Evolutionary conservation across 2,888 invertebrate species (phyloP).

Genomic region (Archaeoteleia sp.): DNA sequence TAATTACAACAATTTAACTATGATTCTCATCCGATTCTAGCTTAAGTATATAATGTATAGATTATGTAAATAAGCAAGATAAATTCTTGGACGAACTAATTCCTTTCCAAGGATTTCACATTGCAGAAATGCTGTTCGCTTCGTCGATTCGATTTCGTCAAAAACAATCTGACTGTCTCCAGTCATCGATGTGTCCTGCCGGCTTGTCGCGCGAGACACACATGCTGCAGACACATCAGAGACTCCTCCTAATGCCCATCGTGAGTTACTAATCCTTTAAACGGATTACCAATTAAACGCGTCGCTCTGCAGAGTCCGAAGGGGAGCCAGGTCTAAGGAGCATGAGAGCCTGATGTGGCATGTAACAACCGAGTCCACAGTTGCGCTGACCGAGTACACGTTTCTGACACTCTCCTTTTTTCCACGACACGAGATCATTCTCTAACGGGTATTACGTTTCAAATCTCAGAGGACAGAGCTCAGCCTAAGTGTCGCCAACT

Average conservation of each 20-base stretch:
- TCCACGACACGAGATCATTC: constrained; percentile 12
- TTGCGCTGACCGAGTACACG: constrained; percentile 10
- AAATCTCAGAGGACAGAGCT: constrained; percentile 21
- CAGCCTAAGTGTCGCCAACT: not conserved
- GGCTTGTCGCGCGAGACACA: constrained; percentile 27
- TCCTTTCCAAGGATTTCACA: not conserved
- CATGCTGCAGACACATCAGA: constrained; percentile 55
- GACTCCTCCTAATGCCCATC: constrained; percentile 71
- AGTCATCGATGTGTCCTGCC: constrained; percentile 25
- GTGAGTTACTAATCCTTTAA: constrained; percentile 74
- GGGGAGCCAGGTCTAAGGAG: constrained; percentile 30
- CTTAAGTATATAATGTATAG: no score
- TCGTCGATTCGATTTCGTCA: constrained; percentile 6
- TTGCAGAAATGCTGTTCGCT: not conserved
- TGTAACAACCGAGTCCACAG: constrained; percentile 24
- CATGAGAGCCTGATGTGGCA: constrained; percentile 24
- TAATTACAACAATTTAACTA: no score
- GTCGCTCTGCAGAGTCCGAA: constrained; percentile 56
- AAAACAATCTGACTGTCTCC: constrained; percentile 4
- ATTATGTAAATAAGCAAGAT: no score
- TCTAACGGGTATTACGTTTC: constrained; percentile 33
- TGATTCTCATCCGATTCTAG: no score
- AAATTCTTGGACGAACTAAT: not conserved
- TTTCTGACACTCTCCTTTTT: constrained; percentile 15
- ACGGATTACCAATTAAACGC: constrained; percentile 74